A percentile compares a stretch with the other conserved stretches of the same genome.
Conservation (phyloP, 1,140 invertebrate species). For the Pseudomyrmex pallidus region DNA sequence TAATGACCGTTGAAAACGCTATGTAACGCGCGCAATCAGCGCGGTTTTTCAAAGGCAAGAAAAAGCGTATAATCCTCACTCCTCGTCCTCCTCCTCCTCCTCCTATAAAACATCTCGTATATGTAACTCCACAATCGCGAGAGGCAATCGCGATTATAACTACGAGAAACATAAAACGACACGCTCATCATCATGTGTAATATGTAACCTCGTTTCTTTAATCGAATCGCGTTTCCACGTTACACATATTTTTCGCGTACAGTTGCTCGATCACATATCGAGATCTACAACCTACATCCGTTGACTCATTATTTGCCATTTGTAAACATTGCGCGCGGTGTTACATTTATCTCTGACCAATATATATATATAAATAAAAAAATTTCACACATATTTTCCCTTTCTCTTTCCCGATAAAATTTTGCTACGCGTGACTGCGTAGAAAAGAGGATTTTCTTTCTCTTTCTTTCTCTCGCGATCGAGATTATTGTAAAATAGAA, state of each 20-base stretch:
- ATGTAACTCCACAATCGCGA: neutral
- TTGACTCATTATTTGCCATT: neutral
- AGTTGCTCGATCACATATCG: no score
- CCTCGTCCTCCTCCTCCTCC: no score
- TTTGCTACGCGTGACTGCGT: constrained; percentile 34
- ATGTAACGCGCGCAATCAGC: neutral
- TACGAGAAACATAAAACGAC: neutral
- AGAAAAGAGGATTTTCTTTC: constrained; percentile 24
- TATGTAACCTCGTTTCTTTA: constrained; percentile 18
- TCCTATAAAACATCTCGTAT: neutral
- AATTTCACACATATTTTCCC: neutral
- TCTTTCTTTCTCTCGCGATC: constrained; percentile 20
- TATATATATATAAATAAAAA: constrained; percentile 8
- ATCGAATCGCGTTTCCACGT: neutral
- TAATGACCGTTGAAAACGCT: neutral
- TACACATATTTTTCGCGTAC: neutral
- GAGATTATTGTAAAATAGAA: constrained; percentile 13
- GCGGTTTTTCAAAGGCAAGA: neutral
- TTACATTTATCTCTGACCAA: neutral
- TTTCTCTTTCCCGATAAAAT: constrained; percentile 1
- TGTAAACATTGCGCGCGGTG: neutral
- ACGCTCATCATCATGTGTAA: neutral
- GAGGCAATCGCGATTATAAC: constrained; percentile 12
- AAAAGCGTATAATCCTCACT: neutral
- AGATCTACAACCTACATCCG: neutral